Conservation (phyloP, 2,113 vertebrate genomes). For the Peromyscus californicus region DNA sequence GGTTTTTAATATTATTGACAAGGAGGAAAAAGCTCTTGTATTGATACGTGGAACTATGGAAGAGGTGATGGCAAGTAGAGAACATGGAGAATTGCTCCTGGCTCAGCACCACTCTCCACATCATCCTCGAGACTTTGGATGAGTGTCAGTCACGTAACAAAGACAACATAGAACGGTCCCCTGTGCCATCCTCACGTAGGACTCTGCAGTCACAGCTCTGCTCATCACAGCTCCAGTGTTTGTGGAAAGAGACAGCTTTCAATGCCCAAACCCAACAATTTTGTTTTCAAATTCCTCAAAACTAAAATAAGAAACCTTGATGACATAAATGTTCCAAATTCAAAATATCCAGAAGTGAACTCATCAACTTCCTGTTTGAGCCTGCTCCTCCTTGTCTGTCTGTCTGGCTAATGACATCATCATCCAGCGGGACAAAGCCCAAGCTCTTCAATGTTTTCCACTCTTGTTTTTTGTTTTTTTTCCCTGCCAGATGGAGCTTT, state of each 20-base stretch:
- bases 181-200: neutral
- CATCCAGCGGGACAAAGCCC: constrained; percentile 41
- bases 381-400: constrained; percentile 15
- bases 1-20: neutral
- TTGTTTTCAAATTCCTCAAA: constrained; percentile 82
- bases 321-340: constrained; percentile 80
- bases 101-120: neutral
- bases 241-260: constrained; percentile 50
- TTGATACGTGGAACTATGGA: neutral
- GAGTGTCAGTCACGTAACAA: neutral
- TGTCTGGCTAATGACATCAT: constrained; percentile 62
- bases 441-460: neutral
- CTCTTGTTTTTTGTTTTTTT: neutral
- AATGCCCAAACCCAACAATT: constrained; percentile 73
- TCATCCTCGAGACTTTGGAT: neutral
- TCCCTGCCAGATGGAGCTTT: neutral
- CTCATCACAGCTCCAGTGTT: neutral
- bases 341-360: constrained; percentile 78
- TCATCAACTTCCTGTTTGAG: constrained; percentile 74
- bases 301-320: constrained; percentile 79
- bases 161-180: neutral
- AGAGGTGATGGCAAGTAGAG: neutral
- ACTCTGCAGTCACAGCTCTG: neutral
- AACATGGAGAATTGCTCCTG: neutral
- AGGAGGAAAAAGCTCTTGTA: neutral